Percentiles rank a stretch among this genome's conserved stretches.
Conservation (phyloP, 2,888 invertebrate genomes). For the Nemotelus pantherinus region DNA sequence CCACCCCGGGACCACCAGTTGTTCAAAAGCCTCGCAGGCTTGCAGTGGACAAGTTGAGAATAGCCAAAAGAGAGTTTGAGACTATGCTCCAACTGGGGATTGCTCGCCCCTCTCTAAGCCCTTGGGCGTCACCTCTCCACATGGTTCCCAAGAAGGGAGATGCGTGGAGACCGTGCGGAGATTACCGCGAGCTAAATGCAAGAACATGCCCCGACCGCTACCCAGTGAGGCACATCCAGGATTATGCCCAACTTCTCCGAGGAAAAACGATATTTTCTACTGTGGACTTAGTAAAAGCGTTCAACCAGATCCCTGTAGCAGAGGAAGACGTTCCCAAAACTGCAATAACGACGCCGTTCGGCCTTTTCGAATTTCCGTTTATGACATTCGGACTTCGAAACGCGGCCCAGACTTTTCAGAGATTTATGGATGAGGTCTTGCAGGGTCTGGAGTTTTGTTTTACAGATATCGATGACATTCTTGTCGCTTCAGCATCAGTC, state of each 20-base stretch:
- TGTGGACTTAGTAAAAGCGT: no score
- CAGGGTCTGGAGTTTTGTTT: constrained; percentile 45
- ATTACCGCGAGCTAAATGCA: constrained; percentile 1
- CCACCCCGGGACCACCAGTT: constrained; percentile 47
- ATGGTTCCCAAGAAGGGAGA: no score
- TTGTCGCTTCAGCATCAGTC: no score
- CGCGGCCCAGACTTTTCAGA: constrained; percentile 34
- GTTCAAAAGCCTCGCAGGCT: constrained; percentile 45
- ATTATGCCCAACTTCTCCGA: background rate
- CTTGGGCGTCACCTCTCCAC: no score
- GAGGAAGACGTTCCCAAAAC: no score
- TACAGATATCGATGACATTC: constrained; percentile 49
- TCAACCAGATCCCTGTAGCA: no score
- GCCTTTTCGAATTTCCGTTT: no score
- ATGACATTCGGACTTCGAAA: no score
- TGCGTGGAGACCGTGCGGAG: no score
- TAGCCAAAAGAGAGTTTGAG: constrained; percentile 47
- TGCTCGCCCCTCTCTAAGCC: no score
- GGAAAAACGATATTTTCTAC: constrained; percentile 19
- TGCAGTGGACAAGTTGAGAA: constrained; percentile 46
- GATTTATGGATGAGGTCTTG: constrained; percentile 32
- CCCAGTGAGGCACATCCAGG: constrained; percentile 14
- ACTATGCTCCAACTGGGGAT: no score
- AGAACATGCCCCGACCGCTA: background rate
- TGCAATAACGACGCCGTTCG: no score